A percentile compares a stretch with the other conserved stretches of the same genome.
These are phyloP conservation scores for Bos javanicus DNA, from an alignment of 2,113 vertebrate species.

Conservation along the genomic window DNA sequence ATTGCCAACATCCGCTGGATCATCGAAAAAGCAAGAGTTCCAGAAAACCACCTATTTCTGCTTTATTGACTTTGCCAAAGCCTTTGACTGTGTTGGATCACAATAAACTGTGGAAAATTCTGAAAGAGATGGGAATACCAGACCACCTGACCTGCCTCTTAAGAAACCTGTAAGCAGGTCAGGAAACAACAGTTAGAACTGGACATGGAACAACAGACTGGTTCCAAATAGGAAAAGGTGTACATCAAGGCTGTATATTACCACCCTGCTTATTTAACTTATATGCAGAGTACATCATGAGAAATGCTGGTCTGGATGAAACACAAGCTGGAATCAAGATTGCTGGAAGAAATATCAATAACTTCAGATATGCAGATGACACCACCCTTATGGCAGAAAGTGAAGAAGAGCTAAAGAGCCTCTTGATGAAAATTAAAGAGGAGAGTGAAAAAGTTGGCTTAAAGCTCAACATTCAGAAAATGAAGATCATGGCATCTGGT, in stretches of 20 bases:
- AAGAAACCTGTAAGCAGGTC: not conserved
- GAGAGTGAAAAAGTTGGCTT: not conserved
- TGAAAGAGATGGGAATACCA: not conserved
- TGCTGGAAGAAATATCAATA: not conserved
- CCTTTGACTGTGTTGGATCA: not conserved
- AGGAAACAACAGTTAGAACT: not conserved
- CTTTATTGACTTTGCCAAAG: not conserved
- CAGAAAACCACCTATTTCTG: not conserved
- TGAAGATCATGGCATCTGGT: not conserved
- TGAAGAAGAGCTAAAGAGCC: not conserved
- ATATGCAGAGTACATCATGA: not conserved
- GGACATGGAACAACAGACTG: not conserved
- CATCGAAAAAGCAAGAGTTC: not conserved
- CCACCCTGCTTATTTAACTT: not conserved
- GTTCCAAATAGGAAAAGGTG: not conserved
- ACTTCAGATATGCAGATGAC: not conserved
- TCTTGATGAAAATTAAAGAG: not conserved
- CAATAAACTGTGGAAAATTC: not conserved
- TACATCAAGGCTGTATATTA: not conserved
- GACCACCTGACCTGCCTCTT: not conserved
- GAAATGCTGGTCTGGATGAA: not conserved
- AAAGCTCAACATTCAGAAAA: not conserved
- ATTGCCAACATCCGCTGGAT: not conserved
- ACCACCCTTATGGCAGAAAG: not conserved
- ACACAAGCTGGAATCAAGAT: not conserved